Conservation (phyloP, 2,888 invertebrate species). For the Cordilura impudica region DNA sequence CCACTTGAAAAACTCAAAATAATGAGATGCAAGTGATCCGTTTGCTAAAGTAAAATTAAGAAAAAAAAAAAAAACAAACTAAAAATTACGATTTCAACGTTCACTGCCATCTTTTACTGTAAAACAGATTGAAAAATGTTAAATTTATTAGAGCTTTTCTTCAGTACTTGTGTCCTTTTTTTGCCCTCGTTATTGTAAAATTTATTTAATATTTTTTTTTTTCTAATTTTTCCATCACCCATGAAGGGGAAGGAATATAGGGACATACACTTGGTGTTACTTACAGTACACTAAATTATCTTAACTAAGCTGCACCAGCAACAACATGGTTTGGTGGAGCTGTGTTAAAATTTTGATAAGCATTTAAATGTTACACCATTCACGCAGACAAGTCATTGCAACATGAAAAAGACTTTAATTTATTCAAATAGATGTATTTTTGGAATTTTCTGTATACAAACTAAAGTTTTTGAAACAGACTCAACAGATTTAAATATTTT, state of each 20-base stretch:
- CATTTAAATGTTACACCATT: not conserved
- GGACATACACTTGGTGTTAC: not conserved
- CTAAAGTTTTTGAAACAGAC: no score
- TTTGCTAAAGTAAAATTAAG: no score
- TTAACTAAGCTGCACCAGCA: not conserved
- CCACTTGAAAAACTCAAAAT: constrained; percentile 50
- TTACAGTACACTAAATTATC: not conserved
- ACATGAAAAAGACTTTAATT: no score
- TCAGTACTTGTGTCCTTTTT: not conserved
- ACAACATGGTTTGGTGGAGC: constrained; percentile 24
- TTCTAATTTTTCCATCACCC: no score
- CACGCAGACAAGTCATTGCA: not conserved
- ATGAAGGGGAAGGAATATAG: not conserved
- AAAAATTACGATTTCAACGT: not conserved
- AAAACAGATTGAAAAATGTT: not conserved
- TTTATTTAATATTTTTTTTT: not conserved
- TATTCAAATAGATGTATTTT: no score
- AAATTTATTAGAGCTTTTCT: not conserved
- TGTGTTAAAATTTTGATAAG: constrained; percentile 6
- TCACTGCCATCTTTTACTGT: not conserved
- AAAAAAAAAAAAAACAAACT: no score
- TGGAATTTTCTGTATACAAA: no score
- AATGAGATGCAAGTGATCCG: constrained; percentile 65
- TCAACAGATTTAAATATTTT: no score
- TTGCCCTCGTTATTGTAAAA: not conserved